These are phyloP conservation scores for Sorex fumeus DNA, from an alignment of 2,113 vertebrate species.

Conservation along the genomic window DNA sequence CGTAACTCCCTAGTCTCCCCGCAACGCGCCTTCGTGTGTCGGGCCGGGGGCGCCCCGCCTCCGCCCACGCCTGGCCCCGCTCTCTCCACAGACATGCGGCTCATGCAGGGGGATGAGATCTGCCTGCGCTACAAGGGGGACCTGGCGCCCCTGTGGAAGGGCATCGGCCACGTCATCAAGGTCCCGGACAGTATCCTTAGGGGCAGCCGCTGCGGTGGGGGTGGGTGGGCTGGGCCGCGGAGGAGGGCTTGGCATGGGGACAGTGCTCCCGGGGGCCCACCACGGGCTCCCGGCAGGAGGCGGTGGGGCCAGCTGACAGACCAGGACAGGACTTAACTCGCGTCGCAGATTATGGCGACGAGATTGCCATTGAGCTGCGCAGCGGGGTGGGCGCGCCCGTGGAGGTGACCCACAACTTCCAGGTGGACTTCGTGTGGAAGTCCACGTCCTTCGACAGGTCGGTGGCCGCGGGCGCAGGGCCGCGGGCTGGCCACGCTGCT, in stretches of 20 bases:
- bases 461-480: background rate
- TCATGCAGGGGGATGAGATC: slow-evolving; percentile 99
- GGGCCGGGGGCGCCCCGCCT: too few relatives aligned
- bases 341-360: slow-evolving; percentile 97
- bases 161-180: slow-evolving; percentile 99
- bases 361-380: slow-evolving; percentile 98
- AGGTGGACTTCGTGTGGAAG: slow-evolving; percentile 99
- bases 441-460: slow-evolving; percentile 99
- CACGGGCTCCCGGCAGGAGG: too few relatives aligned
- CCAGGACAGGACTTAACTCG: slow-evolving; percentile 90
- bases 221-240: fast-evolving
- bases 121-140: slow-evolving; percentile 98
- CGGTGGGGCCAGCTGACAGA: background rate
- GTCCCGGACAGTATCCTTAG: slow-evolving; percentile 99
- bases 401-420: slow-evolving; percentile 99
- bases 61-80: background rate
- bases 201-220: background rate
- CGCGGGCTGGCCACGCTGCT: too few relatives aligned
- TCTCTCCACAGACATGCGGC: slow-evolving; percentile 94
- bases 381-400: slow-evolving; percentile 97
- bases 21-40: too few relatives aligned
- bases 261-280: too few relatives aligned
- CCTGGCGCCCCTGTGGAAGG: slow-evolving; percentile 97
- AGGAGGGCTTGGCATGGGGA: background rate
- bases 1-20: slow-evolving; percentile 62